These are phyloP conservation scores for Rhimphoctona megacephalus DNA, from an alignment of 2,888 invertebrate species.

Conservation along the genomic window DNA sequence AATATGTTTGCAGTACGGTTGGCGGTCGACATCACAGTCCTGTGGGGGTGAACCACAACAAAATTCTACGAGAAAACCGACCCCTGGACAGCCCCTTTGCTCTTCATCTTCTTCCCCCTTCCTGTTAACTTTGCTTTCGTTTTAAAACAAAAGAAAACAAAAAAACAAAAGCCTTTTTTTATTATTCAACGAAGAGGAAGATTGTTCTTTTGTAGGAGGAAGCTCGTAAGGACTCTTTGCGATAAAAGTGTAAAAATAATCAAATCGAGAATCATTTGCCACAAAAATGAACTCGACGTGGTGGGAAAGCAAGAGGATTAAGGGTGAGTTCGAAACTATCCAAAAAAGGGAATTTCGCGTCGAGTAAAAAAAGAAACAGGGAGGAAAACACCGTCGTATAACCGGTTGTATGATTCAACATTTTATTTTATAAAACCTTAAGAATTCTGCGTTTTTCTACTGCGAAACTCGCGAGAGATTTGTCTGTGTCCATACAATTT, in stretches of 20 bases:
- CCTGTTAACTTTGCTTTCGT: neutral
- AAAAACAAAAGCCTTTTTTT: neutral
- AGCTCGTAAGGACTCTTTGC: neutral
- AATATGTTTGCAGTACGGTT: slow-evolving; percentile 83
- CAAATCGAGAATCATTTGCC: neutral
- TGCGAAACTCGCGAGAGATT: neutral
- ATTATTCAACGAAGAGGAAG: neutral
- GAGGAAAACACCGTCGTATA: neutral
- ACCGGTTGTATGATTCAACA: neutral
- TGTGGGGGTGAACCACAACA: slow-evolving; percentile 43
- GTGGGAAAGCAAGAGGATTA: too few relatives aligned
- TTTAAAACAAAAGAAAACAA: neutral
- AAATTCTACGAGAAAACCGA: slow-evolving; percentile 42
- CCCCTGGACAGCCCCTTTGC: neutral
- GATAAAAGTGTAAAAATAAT: neutral
- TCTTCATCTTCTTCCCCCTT: neutral
- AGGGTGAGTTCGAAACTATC: too few relatives aligned
- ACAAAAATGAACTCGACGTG: neutral
- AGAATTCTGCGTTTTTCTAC: neutral
- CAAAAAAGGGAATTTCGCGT: too few relatives aligned
- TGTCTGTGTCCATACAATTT: neutral
- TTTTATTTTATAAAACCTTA: neutral
- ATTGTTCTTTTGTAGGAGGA: neutral
- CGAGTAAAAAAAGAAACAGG: too few relatives aligned
- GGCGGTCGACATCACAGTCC: slow-evolving; percentile 73